phyloP scores from a whole-genome alignment of 2,113 vertebrate species.

The Forbesichthys papilliferus region DNA sequence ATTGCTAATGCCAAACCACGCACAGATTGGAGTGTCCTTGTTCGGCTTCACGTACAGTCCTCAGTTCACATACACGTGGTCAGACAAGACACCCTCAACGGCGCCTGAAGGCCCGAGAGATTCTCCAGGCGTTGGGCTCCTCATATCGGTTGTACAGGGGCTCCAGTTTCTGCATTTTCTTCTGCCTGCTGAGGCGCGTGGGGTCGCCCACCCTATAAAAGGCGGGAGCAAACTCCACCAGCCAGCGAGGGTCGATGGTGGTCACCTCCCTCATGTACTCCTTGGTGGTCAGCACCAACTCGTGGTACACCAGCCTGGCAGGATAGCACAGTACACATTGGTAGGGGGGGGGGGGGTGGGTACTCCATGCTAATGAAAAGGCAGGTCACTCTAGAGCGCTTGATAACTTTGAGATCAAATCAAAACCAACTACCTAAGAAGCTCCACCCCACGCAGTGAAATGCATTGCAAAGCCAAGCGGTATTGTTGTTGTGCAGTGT shows the following conservation, averaged over 20 bases:
- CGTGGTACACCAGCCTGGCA: conserved; percentile 90
- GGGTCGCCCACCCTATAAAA: conserved; percentile 93
- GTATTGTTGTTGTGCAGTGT: too few species aligned
- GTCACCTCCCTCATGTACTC: conserved; percentile 94
- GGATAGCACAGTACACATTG: neutral
- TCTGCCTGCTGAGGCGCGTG: conserved; percentile 90
- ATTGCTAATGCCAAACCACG: neutral
- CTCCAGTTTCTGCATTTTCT: conserved; percentile 87
- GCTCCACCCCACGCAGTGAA: too few species aligned
- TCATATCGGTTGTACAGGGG: conserved; percentile 90
- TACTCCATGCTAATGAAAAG: too few species aligned
- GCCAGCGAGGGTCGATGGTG: conserved; percentile 90
- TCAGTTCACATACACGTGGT: neutral
- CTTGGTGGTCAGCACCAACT: conserved; percentile 90
- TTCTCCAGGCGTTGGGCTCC: conserved; percentile 90
- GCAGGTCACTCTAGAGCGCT: too few species aligned
- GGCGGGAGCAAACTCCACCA: conserved; percentile 89
- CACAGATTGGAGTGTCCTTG: neutral
- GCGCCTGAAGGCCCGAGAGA: conserved; percentile 85
- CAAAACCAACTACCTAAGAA: too few species aligned
- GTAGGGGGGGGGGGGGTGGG: neutral
- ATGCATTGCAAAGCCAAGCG: too few species aligned
- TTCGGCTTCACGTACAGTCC: neutral
- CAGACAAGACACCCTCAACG: conserved; percentile 59
- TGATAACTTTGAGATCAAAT: too few species aligned